These are phyloP conservation scores for Hydrophis major DNA, from an alignment of 2,797 vertebrate genomes.

Conservation along the genomic window DNA sequence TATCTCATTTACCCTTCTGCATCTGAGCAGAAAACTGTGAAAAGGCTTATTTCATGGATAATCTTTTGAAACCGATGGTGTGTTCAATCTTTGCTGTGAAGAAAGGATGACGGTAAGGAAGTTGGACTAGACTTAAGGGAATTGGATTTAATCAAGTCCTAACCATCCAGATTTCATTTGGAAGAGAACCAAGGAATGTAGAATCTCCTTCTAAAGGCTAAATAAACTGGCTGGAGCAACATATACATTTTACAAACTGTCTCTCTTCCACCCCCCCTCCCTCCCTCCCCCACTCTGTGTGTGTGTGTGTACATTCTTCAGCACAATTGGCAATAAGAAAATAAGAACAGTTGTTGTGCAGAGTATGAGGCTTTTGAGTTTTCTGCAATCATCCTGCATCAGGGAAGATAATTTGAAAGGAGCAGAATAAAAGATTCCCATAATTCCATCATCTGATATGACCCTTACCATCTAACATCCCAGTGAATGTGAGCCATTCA, in stretches of 20 bases:
- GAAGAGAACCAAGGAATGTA: background rate
- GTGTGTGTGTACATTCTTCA: background rate
- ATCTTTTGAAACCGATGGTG: background rate
- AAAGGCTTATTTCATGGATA: constrained; percentile 23
- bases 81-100: background rate
- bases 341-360: background rate
- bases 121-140: background rate
- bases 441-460: background rate
- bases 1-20: constrained; percentile 32
- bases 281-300: no score
- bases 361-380: background rate
- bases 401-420: background rate
- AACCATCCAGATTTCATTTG: background rate
- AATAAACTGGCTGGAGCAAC: background rate
- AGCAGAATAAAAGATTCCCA: background rate
- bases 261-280: background rate
- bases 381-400: background rate
- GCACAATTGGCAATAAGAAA: background rate
- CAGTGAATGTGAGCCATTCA: background rate
- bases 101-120: background rate
- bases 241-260: background rate
- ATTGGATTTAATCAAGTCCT: background rate
- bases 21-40: constrained; percentile 12
- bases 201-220: background rate
- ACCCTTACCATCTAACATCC: background rate